Percentiles rank a stretch among this genome's conserved stretches.
Evolutionary conservation across 2,888 invertebrate genomes (phyloP).

Genomic region (Hydrotaea diabolus): DNA sequence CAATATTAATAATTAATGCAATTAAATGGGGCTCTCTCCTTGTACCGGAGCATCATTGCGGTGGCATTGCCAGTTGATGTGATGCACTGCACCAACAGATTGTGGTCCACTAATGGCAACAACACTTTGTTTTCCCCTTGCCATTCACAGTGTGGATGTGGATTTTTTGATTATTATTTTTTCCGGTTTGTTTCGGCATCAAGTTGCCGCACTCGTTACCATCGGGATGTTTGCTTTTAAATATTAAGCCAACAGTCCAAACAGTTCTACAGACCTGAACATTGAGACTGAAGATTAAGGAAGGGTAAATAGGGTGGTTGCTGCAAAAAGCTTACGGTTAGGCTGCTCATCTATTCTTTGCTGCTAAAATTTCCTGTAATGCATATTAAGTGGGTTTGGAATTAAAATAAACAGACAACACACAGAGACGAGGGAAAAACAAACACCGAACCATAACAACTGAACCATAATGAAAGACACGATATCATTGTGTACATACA

Average conservation of each 20-base stretch:
- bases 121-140: not conserved
- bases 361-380: conserved; percentile 1
- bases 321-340: not conserved
- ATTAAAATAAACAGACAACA: not conserved
- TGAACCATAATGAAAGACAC: not conserved
- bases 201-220: not conserved
- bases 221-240: conserved; percentile 12
- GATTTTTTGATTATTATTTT: conserved; percentile 34
- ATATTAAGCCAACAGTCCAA: conserved; percentile 17
- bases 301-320: too few relatives aligned
- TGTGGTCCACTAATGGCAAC: not conserved
- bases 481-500: not conserved
- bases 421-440: not conserved
- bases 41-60: not conserved
- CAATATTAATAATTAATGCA: conserved; percentile 78
- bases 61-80: not conserved
- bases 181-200: conserved; percentile 1
- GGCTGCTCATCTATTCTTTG: not conserved
- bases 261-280: not conserved
- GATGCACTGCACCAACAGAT: not conserved
- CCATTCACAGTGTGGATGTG: not conserved
- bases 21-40: conserved; percentile 62
- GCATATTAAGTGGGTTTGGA: conserved; percentile 8
- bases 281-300: not conserved
- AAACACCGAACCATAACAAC: not conserved